Percentiles rank a stretch among this genome's conserved stretches.
phyloP scores from a whole-genome alignment of 1,140 invertebrate genomes.

The Penaeus chinensis region DNA sequence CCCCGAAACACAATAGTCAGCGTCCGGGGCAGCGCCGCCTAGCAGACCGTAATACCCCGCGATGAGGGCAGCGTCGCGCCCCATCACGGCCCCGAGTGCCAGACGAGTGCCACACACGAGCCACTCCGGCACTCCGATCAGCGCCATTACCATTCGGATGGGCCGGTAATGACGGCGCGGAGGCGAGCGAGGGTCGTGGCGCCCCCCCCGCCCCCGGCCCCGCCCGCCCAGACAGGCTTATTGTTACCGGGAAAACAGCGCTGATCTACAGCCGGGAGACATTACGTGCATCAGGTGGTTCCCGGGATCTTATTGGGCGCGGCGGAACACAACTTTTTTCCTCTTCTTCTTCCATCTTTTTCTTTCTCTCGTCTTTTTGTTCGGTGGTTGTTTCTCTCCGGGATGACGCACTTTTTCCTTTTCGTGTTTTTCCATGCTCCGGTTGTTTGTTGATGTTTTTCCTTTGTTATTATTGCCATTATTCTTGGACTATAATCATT shows the following conservation, averaged over 20 bases:
- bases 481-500: too few species aligned
- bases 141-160: constrained; percentile 57
- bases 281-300: constrained; percentile 60
- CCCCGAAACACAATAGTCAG: background rate
- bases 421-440: too few species aligned
- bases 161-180: constrained; percentile 48
- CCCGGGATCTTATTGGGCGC: background rate
- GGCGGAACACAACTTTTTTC: too few species aligned
- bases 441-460: background rate
- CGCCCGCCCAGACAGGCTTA: constrained; percentile 13
- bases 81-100: background rate
- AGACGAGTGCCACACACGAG: too few species aligned
- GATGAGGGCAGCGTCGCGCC: background rate
- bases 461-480: too few species aligned
- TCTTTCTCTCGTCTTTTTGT: too few species aligned
- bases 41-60: background rate
- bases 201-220: constrained; percentile 18
- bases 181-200: constrained; percentile 39
- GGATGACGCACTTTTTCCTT: too few species aligned
- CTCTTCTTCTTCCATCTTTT: too few species aligned
- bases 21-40: background rate
- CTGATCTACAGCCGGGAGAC: constrained; percentile 45
- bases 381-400: too few species aligned
- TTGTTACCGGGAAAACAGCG: constrained; percentile 47
- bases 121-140: constrained; percentile 32